Evolutionary conservation across 2,113 vertebrate species (phyloP), one percentile per base, ranked within the genome.

Genomic region (Notarius quadriscutis): DNA sequence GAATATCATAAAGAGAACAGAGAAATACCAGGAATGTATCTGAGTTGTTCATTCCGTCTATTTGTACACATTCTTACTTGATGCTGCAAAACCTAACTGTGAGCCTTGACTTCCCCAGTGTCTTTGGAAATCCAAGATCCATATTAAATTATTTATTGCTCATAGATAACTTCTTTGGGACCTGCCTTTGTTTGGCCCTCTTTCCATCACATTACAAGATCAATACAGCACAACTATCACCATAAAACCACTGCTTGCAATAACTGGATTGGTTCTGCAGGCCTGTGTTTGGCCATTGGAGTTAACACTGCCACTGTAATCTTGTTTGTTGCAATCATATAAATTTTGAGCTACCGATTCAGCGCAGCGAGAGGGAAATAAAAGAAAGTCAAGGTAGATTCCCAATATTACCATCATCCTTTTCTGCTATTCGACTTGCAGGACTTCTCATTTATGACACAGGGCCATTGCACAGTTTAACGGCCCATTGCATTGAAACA

Each of bases 171-270:
- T 82, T 91, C 82, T 83, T 72, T 86, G 50, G 74, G 84, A 80
- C 65, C 91, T 87, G 91, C 27, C 89, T 89, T 80, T 90, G 89
- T 80, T 78, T 90, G 91, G 88, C 84, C 72, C 77, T 85, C 86
- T 91, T 87, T 86, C n/a, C 75, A 88, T 86, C 88, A 88, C 69
- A 83, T 34, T 81, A 60, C 41, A 72, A 91, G 92, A 94, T 94
- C 92, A 92, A 95, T 94, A 91, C 87, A 91, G 87, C 91, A 93
- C 89, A 91, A 93, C 94, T 94, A 95, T 93, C 91, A 93, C 91
- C 93, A 92, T 93, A 78, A 85, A 85, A 62, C 71, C 18, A 92
- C 91, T 90, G 90, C 92, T 94, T 90, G 92, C 90, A 91, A 93
- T 91, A 92, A 94, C 93, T 93, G 91, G 93, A 93, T 93, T 94